Conservation (phyloP, 2,797 vertebrate genomes). For the Chelonia mydas region DNA sequence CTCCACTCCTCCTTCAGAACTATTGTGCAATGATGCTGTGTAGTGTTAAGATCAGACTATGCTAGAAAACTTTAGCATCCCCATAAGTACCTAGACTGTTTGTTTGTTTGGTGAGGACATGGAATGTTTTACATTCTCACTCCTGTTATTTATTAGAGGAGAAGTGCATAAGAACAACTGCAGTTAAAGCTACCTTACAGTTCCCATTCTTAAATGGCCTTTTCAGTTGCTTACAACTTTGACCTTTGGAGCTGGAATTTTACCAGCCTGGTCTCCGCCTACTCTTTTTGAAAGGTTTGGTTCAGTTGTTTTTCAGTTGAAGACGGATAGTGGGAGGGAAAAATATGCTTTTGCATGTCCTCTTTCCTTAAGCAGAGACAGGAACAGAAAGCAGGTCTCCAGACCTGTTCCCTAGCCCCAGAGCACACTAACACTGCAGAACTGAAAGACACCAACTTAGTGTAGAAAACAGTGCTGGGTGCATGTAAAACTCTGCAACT, state of each 20-base stretch:
- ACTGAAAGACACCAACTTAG: not conserved
- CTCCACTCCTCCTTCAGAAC: not conserved
- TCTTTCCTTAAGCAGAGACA: conserved; percentile 24
- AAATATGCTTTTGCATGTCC: conserved; percentile 15
- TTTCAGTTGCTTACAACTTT: not conserved
- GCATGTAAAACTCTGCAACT: not conserved
- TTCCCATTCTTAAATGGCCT: not conserved
- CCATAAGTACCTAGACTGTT: not conserved
- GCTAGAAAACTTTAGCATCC: not conserved
- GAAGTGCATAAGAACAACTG: not conserved
- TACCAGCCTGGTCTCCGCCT: conserved; percentile 16
- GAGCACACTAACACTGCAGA: not conserved
- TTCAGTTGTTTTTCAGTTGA: conserved; percentile 37
- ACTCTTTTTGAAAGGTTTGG: conserved; percentile 16
- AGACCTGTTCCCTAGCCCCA: not conserved
- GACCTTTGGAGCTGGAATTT: conserved; percentile 13
- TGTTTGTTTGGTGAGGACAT: no score
- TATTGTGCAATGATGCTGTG: not conserved
- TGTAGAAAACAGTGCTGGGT: not conserved
- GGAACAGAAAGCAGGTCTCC: not conserved
- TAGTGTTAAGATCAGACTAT: not conserved
- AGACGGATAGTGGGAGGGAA: not conserved
- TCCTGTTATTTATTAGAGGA: not conserved
- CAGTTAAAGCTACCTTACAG: not conserved
- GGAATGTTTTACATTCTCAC: no score